phyloP scores from a whole-genome alignment of 2,113 vertebrate species.

The Ifrita kowaldi region DNA sequence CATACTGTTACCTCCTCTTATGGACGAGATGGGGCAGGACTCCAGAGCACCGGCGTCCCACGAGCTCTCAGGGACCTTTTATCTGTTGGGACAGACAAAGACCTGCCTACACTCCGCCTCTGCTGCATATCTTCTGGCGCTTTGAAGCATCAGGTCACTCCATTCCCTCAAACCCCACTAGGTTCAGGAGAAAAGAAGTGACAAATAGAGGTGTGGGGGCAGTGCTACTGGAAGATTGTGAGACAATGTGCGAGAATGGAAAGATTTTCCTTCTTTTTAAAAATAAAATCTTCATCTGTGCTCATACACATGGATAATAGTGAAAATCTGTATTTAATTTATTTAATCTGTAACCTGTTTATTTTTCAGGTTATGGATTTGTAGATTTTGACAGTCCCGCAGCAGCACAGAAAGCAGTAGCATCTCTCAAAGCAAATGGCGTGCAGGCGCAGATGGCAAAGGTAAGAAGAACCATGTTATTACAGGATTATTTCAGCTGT shows the following conservation, averaged over 20 bases:
- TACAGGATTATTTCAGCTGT: neutral
- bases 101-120: neutral
- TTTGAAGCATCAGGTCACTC: neutral
- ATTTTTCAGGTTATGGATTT: constrained; percentile 90
- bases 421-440: constrained; percentile 94
- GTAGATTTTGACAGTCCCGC: constrained; percentile 99
- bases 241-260: neutral
- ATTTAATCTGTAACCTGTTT: too few relatives aligned
- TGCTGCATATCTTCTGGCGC: neutral
- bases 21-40: neutral
- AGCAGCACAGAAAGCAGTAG: constrained; percentile 98
- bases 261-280: neutral
- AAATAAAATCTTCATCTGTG: neutral
- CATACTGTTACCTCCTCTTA: neutral
- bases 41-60: neutral
- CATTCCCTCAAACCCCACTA: neutral
- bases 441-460: constrained; percentile 99
- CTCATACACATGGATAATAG: neutral
- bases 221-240: neutral
- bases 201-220: neutral
- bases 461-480: constrained; percentile 71
- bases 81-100: neutral
- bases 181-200: neutral
- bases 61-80: fast-evolving
- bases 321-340: neutral